Conservation (phyloP, 2,797 vertebrate genomes). For the Prunella strophiata region DNA sequence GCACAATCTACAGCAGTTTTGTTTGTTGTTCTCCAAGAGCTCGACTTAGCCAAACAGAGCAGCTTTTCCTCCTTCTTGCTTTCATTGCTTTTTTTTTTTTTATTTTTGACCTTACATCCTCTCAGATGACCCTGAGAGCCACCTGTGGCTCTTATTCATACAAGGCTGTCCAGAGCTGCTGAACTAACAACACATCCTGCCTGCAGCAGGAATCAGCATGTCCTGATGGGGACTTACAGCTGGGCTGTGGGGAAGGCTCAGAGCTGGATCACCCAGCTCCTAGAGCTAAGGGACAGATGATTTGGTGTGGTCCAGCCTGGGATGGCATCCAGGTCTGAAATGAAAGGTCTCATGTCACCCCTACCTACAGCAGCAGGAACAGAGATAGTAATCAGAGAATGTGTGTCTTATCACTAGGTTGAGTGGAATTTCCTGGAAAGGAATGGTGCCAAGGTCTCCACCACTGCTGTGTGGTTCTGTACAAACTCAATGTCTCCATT, state of each 20-base stretch:
- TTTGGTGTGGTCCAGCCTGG: not conserved
- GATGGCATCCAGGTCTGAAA: constrained; percentile 15
- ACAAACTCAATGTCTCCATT: not conserved
- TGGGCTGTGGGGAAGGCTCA: not conserved
- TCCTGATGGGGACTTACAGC: not conserved
- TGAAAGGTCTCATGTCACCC: not conserved
- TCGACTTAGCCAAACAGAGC: constrained; percentile 12
- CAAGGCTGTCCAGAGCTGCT: not conserved
- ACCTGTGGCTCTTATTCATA: constrained; percentile 22
- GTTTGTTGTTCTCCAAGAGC: not conserved
- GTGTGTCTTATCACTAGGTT: not conserved
- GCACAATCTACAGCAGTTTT: not conserved
- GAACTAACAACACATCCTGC: not conserved
- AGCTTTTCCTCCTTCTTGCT: constrained; percentile 17
- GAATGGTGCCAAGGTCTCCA: not conserved
- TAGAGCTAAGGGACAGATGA: not conserved
- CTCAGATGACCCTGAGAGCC: not conserved
- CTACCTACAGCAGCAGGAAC: not conserved
- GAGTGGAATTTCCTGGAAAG: not conserved
- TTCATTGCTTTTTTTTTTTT: not conserved
- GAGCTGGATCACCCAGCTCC: not conserved
- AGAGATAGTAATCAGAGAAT: not conserved
- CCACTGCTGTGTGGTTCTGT: not conserved
- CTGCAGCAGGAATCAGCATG: not conserved
- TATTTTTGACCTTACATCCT: not conserved